Conservation (phyloP, 2,797 vertebrate species). For the Dermochelys coriacea region DNA sequence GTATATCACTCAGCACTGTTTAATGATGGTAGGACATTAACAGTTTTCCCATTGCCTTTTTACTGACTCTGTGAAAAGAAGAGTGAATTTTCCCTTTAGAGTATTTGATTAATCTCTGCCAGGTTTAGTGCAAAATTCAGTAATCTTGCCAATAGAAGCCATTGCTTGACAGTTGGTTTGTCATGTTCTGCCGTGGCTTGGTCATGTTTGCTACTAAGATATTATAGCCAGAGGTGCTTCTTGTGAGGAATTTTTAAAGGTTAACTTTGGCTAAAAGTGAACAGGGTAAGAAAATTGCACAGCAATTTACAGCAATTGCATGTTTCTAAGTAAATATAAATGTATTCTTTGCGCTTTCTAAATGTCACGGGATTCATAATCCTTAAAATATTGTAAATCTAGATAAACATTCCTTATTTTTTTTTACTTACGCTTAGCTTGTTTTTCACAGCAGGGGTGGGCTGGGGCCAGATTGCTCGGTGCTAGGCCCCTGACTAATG, state of each 20-base stretch:
- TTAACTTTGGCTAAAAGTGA: constrained; percentile 42
- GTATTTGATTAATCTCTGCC: constrained; percentile 61
- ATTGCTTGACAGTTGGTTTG: constrained; percentile 71
- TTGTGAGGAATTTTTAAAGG: constrained; percentile 37
- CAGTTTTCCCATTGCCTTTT: constrained; percentile 32
- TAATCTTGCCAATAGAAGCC: constrained; percentile 72
- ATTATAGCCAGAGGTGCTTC: constrained; percentile 49
- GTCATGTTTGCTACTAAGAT: constrained; percentile 62
- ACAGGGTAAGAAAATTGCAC: constrained; percentile 14
- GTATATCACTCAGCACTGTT: not conserved
- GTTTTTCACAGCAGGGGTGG: no score
- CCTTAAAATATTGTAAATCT: not conserved
- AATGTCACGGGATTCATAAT: not conserved
- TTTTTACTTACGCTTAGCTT: not conserved
- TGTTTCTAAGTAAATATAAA: not conserved
- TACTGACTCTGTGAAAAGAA: constrained; percentile 56
- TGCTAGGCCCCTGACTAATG: no score
- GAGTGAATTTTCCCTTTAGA: constrained; percentile 60
- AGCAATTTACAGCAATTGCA: not conserved
- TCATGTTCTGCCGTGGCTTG: constrained; percentile 66
- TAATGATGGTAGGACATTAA: not conserved
- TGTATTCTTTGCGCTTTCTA: not conserved
- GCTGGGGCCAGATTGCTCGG: no score
- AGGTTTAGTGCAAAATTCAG: constrained; percentile 72
- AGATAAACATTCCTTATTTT: not conserved